Evolutionary conservation across 2,113 vertebrate genomes (phyloP).

Genomic region (Stigmatopora argus): DNA sequence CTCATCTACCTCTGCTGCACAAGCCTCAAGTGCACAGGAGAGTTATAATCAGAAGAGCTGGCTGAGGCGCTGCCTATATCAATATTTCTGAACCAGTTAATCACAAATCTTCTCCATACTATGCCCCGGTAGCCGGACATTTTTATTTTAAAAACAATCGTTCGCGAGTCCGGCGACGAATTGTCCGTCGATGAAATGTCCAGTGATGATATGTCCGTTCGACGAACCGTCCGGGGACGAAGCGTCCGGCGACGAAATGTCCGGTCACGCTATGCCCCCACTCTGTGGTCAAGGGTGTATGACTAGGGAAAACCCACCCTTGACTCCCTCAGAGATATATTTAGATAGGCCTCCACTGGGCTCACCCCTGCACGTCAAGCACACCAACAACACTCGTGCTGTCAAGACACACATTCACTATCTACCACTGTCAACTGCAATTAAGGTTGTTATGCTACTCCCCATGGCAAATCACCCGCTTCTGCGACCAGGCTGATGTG

Average conservation of each 20-base stretch:
- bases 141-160: no score
- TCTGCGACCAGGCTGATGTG: slow-evolving; percentile 1
- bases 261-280: no score
- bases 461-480: slow-evolving; percentile 29
- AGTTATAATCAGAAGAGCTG: slow-evolving; percentile 59
- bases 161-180: no score
- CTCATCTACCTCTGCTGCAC: neutral
- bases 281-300: neutral
- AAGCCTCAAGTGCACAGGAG: slow-evolving; percentile 64
- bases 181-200: no score
- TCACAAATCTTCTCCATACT: slow-evolving; percentile 59
- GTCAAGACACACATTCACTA: slow-evolving; percentile 39
- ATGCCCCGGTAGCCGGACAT: no score
- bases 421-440: slow-evolving; percentile 54
- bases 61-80: slow-evolving; percentile 60
- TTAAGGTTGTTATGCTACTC: slow-evolving; percentile 54
- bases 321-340: slow-evolving; percentile 39
- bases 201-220: no score
- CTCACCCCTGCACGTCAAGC: slow-evolving; percentile 22
- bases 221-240: no score
- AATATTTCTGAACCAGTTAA: slow-evolving; percentile 76
- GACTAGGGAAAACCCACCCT: slow-evolving; percentile 1
- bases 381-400: slow-evolving; percentile 22
- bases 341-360: slow-evolving; percentile 45
- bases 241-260: no score